A percentile compares a stretch with the other conserved stretches of the same genome.
Evolutionary conservation across 2,113 vertebrate genomes (phyloP).

Genomic region (Nibea coibor): DNA sequence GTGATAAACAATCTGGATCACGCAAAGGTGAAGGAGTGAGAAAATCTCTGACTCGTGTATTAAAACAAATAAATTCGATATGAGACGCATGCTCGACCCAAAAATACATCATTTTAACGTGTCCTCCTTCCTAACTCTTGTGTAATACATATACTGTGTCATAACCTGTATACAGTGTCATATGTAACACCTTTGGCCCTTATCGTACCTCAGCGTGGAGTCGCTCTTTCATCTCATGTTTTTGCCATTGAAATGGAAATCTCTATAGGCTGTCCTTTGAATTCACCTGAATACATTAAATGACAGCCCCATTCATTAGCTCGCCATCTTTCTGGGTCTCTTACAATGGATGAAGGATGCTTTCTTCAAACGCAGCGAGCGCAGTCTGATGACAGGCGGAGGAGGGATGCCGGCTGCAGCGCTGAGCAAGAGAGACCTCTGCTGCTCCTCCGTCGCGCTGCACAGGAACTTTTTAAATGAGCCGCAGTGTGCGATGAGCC

Average conservation of each 20-base stretch:
- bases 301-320: not conserved
- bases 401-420: not conserved
- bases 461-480: not conserved
- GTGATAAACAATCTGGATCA: not conserved
- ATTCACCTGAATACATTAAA: conserved; percentile 23
- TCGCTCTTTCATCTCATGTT: conserved; percentile 5
- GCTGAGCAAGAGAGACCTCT: conserved; percentile 62
- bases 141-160: not conserved
- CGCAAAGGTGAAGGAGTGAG: not conserved
- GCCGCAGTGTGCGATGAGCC: not conserved
- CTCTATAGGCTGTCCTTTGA: not conserved
- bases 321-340: not conserved
- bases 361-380: not conserved
- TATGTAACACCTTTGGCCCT: not conserved
- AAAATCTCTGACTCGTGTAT: not conserved
- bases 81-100: not conserved
- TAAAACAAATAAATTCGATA: too few species aligned
- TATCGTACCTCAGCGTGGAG: not conserved
- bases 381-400: not conserved
- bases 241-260: conserved; percentile 40
- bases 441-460: conserved; percentile 15
- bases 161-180: not conserved
- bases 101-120: not conserved
- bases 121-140: not conserved
- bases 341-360: not conserved